These are phyloP conservation scores for Hypomesus transpacificus DNA, from an alignment of 2,113 vertebrate species.

Conservation along the genomic window DNA sequence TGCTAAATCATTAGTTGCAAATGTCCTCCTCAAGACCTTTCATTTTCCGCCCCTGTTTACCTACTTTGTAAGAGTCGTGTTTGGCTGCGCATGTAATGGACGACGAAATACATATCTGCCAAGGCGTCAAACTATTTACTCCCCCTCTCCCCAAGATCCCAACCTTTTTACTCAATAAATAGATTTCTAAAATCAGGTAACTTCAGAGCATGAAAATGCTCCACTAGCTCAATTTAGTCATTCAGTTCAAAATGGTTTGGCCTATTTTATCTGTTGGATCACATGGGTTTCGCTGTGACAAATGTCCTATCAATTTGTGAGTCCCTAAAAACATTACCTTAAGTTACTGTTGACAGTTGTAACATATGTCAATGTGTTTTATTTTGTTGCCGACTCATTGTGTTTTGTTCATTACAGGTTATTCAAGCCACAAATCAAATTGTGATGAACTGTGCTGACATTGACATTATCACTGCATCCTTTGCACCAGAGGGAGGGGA, in stretches of 20 bases:
- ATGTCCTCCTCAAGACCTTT: conserved; percentile 35
- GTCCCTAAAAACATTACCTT: neutral
- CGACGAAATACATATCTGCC: too few relatives aligned
- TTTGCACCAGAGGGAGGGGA: conserved; percentile 89
- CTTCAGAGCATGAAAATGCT: too few relatives aligned
- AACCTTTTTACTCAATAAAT: too few relatives aligned
- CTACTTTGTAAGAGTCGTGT: conserved; percentile 4
- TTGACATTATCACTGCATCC: conserved; percentile 98
- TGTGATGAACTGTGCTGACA: conserved; percentile 99
- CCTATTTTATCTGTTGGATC: neutral
- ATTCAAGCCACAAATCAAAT: conserved; percentile 95
- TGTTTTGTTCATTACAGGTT: conserved; percentile 76
- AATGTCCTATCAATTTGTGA: too few relatives aligned
- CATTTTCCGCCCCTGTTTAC: neutral
- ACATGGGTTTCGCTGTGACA: too few relatives aligned
- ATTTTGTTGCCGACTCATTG: neutral
- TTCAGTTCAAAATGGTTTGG: neutral
- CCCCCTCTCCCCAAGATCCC: too few relatives aligned
- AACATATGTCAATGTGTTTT: conserved; percentile 2
- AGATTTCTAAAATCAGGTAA: too few relatives aligned
- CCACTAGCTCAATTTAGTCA: too few relatives aligned
- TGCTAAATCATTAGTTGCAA: conserved; percentile 61
- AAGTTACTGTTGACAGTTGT: neutral
- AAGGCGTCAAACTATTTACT: too few relatives aligned
- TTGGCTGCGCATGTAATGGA: neutral